phyloP scores from a whole-genome alignment of 2,888 invertebrate species.

The Andrena camellia region DNA sequence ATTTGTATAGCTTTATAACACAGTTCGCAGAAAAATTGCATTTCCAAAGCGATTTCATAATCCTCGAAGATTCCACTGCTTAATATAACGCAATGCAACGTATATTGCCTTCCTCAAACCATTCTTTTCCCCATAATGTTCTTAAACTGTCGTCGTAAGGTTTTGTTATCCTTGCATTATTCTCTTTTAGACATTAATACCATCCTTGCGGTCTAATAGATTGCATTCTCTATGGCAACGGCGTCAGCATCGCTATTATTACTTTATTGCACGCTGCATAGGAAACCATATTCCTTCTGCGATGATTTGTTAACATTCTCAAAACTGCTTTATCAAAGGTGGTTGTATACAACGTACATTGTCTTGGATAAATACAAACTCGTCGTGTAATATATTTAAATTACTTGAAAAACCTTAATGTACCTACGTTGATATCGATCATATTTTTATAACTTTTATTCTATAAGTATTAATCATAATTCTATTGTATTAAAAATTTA shows the following conservation, averaged over 20 bases:
- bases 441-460: too few species aligned
- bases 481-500: too few species aligned
- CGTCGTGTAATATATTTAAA: too few species aligned
- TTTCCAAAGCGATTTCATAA: neutral
- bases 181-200: constrained; percentile 7
- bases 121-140: neutral
- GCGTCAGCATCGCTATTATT: neutral
- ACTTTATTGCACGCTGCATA: neutral
- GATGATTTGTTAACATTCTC: neutral
- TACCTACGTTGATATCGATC: too few species aligned
- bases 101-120: neutral
- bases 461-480: too few species aligned
- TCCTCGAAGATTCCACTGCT: neutral
- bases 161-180: constrained; percentile 1
- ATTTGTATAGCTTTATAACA: neutral
- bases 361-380: too few species aligned
- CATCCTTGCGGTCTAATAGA: neutral
- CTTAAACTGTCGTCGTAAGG: neutral
- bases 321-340: neutral
- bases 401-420: too few species aligned
- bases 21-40: neutral
- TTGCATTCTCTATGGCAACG: neutral
- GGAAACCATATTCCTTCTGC: neutral
- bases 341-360: neutral
- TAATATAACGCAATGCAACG: neutral